A percentile compares a stretch with the other conserved stretches of the same genome.
phyloP scores from a whole-genome alignment of 1,140 invertebrate genomes.

The Periplaneta americana region DNA sequence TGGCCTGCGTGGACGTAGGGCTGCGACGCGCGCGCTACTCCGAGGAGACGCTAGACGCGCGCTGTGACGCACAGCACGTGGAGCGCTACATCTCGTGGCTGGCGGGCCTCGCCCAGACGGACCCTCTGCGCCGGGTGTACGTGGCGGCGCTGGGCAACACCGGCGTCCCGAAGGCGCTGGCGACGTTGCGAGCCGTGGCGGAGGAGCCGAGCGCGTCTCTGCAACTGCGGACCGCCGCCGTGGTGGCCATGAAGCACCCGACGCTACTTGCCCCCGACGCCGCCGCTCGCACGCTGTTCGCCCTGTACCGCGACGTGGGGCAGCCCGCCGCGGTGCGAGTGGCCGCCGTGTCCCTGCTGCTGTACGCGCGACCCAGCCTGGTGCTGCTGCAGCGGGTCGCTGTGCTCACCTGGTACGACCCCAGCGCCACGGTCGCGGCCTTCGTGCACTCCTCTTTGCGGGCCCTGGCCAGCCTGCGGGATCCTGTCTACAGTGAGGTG shows the following conservation, averaged over 20 bases:
- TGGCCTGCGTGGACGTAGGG: background rate
- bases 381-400: background rate
- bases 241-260: background rate
- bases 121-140: background rate
- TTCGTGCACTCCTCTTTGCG: background rate
- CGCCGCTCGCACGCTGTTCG: background rate
- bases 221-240: background rate
- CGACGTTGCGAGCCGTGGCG: background rate
- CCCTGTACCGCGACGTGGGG: background rate
- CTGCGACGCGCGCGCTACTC: background rate
- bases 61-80: background rate
- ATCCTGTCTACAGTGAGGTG: background rate
- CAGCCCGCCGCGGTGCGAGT: constrained; percentile 16
- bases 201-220: background rate
- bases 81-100: background rate
- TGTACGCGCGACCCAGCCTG: background rate
- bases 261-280: background rate
- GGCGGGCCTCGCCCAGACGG: background rate
- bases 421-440: background rate
- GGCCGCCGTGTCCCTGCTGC: constrained; percentile 21
- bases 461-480: background rate
- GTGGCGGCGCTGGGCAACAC: background rate
- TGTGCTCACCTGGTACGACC: background rate
- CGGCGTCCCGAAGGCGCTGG: background rate
- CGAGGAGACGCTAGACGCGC: background rate